Evolutionary conservation across 2,797 vertebrate genomes (phyloP), one percentile per base, ranked within the genome.

Genomic region (Linurgus olivaceus): DNA sequence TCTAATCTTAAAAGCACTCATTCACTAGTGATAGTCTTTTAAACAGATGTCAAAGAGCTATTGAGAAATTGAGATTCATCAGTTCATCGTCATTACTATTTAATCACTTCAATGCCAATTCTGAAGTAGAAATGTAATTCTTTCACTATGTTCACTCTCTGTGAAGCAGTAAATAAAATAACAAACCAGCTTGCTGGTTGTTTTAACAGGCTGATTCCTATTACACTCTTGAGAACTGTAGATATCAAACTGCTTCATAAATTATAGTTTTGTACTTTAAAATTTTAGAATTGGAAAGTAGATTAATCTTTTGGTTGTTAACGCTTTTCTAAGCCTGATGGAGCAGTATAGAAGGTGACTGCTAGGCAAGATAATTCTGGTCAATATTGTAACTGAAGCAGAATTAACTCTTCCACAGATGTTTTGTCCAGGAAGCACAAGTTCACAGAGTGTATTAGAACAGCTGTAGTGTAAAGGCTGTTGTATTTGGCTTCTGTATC

Each of bases 361-460:
- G 5, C 44, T 72, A 18, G 12, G 8, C 13, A 24, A 21, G 76
- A n/a, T 11, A 50, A 11, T 75, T 50, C 17, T 2, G 8, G 13
- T 70, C 38, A 40, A 2, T 67, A 25, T 61, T 62, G 50, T 10
- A 79, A 17, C 18, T 33, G 38, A 54, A 35, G 29, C 10, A 10
- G 45, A 52, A 9, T 42, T 63, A 75, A 31, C 25, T 62, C 59
- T 73, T 70, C 37, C 31, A 29, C 5, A 13, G 25, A 13, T 54
- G 4, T 3, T 68, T 21, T 31, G 21, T n/a, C 10, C 25, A 35
- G 62, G 8, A 70, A 55, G 16, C 13, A 9, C 13, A 55, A 70
- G 29, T 19, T 76, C 5, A 24, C 24, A 35, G 13, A 10, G 6
- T 0, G 0, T 23, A 28, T 29, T 28, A 28, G 28, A 59, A n/a